A percentile compares a stretch with the other conserved stretches of the same genome.
Conservation (phyloP, 2,113 vertebrate species). For the Laterallus jamaicensis region DNA sequence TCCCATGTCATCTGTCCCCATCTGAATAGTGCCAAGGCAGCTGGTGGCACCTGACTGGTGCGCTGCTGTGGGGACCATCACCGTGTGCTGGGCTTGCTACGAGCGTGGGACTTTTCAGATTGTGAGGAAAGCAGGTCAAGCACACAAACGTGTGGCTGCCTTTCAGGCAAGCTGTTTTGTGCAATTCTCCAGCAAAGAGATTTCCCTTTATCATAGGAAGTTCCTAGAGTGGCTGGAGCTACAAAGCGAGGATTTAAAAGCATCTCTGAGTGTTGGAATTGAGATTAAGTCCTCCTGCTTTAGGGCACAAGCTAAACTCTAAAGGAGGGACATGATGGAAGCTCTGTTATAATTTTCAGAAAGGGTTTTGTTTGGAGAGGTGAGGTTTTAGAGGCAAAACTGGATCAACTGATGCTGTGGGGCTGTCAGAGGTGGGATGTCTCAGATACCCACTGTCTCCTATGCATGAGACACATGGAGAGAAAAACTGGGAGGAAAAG, state of each 20-base stretch:
- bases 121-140: constrained; percentile 32
- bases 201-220: not conserved
- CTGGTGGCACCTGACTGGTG: fast-evolving
- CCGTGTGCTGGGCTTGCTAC: not conserved
- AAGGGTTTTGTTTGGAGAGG: not conserved
- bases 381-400: not conserved
- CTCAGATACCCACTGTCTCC: not conserved
- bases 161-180: not conserved
- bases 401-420: not conserved
- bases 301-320: not conserved
- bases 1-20: fast-evolving
- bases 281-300: constrained; percentile 35
- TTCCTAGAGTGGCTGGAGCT: not conserved
- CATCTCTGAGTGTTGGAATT: not conserved
- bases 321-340: not conserved
- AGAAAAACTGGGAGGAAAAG: not conserved
- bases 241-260: constrained; percentile 37
- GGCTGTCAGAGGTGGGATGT: not conserved
- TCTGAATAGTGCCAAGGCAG: fast-evolving
- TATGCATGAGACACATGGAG: fast-evolving
- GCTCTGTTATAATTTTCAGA: not conserved
- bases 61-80: not conserved
- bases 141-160: not conserved
- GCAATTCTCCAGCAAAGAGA: not conserved
- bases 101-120: not conserved